Conservation (phyloP, 1,140 invertebrate genomes). For the Batillaria attramentaria region DNA sequence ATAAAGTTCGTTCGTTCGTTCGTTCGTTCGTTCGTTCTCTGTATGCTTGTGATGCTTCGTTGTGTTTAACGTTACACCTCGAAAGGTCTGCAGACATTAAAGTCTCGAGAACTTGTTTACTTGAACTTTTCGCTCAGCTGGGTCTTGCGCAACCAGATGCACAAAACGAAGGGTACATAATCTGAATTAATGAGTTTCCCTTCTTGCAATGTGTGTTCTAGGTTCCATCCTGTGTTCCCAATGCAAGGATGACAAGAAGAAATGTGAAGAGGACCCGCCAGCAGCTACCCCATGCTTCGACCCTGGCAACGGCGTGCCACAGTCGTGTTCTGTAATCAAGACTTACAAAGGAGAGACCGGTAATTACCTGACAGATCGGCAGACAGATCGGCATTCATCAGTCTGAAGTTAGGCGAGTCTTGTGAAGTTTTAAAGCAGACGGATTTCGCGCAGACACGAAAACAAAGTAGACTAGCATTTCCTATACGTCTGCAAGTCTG, state of each 20-base stretch:
- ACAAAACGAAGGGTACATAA: no score
- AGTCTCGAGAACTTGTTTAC: no score
- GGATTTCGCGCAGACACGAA: no score
- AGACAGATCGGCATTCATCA: no score
- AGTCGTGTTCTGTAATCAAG: constrained; percentile 22
- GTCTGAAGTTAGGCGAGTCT: no score
- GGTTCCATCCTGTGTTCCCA: constrained; percentile 24
- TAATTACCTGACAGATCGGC: no score
- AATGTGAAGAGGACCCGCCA: constrained; percentile 18
- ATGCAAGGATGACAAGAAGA: not conserved
- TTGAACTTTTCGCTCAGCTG: not conserved
- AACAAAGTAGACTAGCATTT: no score
- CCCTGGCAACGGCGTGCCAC: constrained; percentile 14
- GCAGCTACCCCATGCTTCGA: constrained; percentile 20
- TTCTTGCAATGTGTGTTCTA: not conserved
- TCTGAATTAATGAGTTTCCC: not conserved
- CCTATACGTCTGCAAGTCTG: no score
- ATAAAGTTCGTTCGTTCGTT: not conserved
- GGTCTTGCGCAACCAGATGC: not conserved
- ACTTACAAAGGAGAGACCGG: not conserved
- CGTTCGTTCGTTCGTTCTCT: not conserved
- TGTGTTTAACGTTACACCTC: not conserved
- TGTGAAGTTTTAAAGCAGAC: no score
- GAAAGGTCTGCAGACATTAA: no score
- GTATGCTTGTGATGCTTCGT: not conserved